Conservation (phyloP, 2,797 vertebrate genomes). For the Schizopygopsis malacanthus region DNA sequence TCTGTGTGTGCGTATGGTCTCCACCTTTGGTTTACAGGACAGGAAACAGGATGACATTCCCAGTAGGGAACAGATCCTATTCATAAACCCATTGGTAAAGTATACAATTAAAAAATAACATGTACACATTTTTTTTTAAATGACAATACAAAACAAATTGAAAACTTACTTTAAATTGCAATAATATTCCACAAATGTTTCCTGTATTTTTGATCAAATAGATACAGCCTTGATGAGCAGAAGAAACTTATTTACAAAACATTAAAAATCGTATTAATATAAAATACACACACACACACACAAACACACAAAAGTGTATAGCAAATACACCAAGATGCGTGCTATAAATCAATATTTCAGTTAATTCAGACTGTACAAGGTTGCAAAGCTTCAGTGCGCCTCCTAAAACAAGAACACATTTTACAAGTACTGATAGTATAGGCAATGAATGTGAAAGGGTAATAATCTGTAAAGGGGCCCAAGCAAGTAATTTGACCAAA, state of each 20-base stretch:
- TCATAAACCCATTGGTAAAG: background rate
- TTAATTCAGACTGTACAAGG: background rate
- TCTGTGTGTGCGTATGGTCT: background rate
- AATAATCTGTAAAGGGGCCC: constrained; percentile 4
- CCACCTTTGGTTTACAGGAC: constrained; percentile 18
- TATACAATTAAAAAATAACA: background rate
- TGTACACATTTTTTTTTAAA: no score
- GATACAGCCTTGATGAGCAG: no score
- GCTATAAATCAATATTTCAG: background rate
- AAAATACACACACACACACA: no score
- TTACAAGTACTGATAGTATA: constrained; percentile 17
- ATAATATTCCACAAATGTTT: no score
- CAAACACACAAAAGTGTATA: no score
- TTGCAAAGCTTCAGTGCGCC: background rate
- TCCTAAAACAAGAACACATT: background rate
- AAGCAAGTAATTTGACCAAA: constrained; percentile 2
- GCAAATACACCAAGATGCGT: background rate
- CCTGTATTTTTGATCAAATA: no score
- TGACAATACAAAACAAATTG: no score
- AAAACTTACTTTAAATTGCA: no score
- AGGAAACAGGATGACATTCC: background rate
- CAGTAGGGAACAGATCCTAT: background rate
- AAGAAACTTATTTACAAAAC: no score
- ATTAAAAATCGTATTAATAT: no score
- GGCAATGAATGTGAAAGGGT: constrained; percentile 1